Percentiles rank a stretch among this genome's conserved stretches.
Evolutionary conservation across 2,888 invertebrate genomes (phyloP).

Genomic region (Drosophila robusta): DNA sequence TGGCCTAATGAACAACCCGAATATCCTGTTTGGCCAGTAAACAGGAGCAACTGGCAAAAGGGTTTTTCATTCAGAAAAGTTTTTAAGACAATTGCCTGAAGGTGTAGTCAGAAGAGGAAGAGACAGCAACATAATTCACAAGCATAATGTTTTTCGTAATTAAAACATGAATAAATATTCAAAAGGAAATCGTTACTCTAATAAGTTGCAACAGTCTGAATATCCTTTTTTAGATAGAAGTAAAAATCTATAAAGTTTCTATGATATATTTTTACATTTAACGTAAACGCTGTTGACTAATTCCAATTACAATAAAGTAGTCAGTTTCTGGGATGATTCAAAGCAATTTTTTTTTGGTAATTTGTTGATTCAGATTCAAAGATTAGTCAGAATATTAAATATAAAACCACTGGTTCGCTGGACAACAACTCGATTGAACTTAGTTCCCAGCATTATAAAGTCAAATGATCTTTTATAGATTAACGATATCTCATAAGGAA

Average conservation of each 20-base stretch:
- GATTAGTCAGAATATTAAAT: background rate
- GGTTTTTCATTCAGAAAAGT: background rate
- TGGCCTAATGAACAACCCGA: slow-evolving; percentile 56
- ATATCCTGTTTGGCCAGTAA: slow-evolving; percentile 61
- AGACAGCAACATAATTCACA: slow-evolving; percentile 9
- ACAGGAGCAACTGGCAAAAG: slow-evolving; percentile 3
- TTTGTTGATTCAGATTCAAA: background rate
- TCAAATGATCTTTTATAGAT: background rate
- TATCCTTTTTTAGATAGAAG: background rate
- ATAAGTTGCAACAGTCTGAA: background rate
- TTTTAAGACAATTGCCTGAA: slow-evolving; percentile 19
- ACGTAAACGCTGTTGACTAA: too few species aligned
- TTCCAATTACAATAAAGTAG: too few species aligned
- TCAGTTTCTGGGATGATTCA: background rate
- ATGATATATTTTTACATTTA: too few species aligned
- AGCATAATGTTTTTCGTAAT: slow-evolving; percentile 28
- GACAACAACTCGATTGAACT: background rate
- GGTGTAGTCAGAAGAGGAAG: slow-evolving; percentile 13
- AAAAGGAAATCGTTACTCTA: background rate
- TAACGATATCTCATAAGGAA: background rate
- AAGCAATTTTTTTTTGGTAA: background rate
- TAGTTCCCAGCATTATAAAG: background rate
- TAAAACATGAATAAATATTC: slow-evolving; percentile 17
- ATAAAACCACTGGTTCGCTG: background rate
- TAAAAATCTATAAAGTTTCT: background rate